A percentile compares a stretch with the other conserved stretches of the same genome.
Conservation (phyloP, 2,113 vertebrate species). For the Phalacrocorax brasilianus region DNA sequence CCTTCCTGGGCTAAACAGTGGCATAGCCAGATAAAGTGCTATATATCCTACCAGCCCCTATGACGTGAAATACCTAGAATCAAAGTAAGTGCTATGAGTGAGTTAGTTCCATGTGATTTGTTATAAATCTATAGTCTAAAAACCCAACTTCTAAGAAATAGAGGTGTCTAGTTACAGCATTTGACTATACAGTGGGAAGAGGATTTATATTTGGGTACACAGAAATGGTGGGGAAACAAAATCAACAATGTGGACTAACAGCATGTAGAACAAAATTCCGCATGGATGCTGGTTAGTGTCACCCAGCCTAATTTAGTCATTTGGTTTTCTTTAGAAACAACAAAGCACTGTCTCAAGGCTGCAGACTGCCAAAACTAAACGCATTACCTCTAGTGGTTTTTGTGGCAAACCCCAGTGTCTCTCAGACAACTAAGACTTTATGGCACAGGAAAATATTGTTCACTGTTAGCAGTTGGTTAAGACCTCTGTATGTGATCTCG, state of each 20-base stretch:
- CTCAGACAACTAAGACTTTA: neutral
- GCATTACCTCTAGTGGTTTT: neutral
- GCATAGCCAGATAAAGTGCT: neutral
- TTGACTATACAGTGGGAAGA: neutral
- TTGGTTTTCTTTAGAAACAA: neutral
- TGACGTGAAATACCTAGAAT: neutral
- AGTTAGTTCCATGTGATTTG: neutral
- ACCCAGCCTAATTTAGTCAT: neutral
- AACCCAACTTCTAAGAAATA: fast-evolving
- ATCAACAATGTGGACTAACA: neutral
- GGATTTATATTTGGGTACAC: neutral
- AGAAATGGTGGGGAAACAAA: neutral
- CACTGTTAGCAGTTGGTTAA: neutral
- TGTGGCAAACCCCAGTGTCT: neutral
- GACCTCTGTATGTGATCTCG: neutral
- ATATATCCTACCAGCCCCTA: neutral
- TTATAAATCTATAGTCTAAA: neutral
- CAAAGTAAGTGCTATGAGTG: neutral
- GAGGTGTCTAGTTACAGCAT: neutral
- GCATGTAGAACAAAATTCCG: neutral
- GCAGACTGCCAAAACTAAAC: neutral
- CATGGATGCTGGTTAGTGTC: neutral
- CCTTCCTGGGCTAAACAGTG: neutral
- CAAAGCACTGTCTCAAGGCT: neutral
- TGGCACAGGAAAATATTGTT: neutral